Conservation (phyloP, 2,888 invertebrate species). For the Lacanobia wlatinum region DNA sequence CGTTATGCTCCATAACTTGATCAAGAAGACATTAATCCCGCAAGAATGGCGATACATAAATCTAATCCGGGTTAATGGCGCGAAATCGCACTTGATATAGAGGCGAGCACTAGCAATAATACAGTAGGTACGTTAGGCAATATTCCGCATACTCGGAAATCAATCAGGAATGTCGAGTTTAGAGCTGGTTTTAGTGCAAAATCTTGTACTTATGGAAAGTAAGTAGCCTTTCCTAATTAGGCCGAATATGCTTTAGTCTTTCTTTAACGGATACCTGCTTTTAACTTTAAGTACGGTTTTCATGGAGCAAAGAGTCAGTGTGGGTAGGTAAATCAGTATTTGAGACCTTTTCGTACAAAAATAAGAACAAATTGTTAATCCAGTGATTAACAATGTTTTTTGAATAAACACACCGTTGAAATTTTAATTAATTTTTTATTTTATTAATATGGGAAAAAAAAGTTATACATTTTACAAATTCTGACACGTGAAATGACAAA, state of each 20-base stretch:
- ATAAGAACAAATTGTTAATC: no score
- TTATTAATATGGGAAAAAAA: no score
- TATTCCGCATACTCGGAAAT: constrained; percentile 21
- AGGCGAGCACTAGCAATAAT: constrained; percentile 11
- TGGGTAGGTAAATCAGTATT: neutral
- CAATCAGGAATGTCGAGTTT: constrained; percentile 3
- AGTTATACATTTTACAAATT: no score
- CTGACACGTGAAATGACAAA: no score
- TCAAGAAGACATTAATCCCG: constrained; percentile 40
- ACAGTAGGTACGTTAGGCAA: neutral
- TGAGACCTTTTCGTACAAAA: no score
- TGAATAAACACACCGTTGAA: no score
- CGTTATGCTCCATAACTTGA: constrained; percentile 7
- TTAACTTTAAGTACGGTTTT: neutral
- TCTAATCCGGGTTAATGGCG: constrained; percentile 42
- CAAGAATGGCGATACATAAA: constrained; percentile 42
- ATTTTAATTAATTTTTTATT: no score
- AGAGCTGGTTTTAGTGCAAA: constrained; percentile 5
- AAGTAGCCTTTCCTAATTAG: no score
- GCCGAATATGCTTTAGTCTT: neutral
- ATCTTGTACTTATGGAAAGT: neutral
- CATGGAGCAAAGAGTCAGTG: neutral
- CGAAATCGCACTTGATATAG: constrained; percentile 25
- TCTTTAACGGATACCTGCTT: no score
- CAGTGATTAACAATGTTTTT: no score